Conservation (phyloP, 2,888 invertebrate species). For the Pollenia labialis region DNA sequence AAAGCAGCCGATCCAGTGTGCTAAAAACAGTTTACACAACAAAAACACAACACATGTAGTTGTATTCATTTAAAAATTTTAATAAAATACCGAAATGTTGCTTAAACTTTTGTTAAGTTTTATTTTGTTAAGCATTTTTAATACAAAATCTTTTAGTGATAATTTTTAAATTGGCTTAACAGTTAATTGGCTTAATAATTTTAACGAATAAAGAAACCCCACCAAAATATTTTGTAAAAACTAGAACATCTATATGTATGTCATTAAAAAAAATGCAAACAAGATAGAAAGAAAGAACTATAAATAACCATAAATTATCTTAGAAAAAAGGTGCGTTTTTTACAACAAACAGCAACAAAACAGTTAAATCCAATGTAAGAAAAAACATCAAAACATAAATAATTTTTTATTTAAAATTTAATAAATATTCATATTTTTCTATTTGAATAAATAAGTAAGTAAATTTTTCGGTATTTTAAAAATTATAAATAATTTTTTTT, state of each 20-base stretch:
- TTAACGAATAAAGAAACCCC: conserved; percentile 4
- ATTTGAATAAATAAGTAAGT: conserved; percentile 16
- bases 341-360: conserved; percentile 22
- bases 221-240: conserved; percentile 29
- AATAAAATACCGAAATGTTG: too few relatives aligned
- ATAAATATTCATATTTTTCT: conserved; percentile 54
- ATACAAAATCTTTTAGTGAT: not conserved
- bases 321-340: conserved; percentile 50
- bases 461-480: not conserved
- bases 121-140: not conserved
- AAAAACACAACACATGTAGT: too few relatives aligned
- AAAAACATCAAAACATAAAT: conserved; percentile 17
- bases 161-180: conserved; percentile 18
- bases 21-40: too few relatives aligned
- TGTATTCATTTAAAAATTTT: not conserved
- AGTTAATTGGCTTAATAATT: conserved; percentile 6
- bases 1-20: too few relatives aligned
- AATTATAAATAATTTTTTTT: conserved; percentile 38
- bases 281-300: not conserved
- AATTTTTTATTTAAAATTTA: conserved; percentile 26
- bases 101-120: too few relatives aligned
- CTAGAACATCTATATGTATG: conserved; percentile 63
- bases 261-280: conserved; percentile 20
- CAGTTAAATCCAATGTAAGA: conserved; percentile 41
- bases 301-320: conserved; percentile 52